Conservation (phyloP, 92 coral and sea anemone species). For the Heliopora coerulea region DNA sequence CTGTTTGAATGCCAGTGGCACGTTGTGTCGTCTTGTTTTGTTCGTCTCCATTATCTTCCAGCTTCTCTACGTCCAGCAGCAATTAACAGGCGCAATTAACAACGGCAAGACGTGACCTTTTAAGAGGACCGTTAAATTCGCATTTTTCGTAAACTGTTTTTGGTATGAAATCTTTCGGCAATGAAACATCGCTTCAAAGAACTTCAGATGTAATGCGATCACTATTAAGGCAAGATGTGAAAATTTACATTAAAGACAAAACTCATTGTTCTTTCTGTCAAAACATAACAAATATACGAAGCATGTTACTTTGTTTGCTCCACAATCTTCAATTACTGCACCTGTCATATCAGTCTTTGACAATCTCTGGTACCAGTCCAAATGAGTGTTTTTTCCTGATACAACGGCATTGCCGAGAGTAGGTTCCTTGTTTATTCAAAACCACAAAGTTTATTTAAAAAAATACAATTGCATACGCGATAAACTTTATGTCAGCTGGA, state of each 20-base stretch:
- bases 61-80: no score
- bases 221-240: conserved; percentile 25
- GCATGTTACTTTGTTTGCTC: conserved; percentile 31
- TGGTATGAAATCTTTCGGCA: no score
- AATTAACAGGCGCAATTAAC: no score
- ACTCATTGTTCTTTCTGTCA: conserved; percentile 11
- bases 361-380: conserved; percentile 19
- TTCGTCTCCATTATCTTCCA: no score
- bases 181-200: no score
- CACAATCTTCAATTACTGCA: conserved; percentile 19
- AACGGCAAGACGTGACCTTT: no score
- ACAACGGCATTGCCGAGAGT: not conserved
- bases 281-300: conserved; percentile 34
- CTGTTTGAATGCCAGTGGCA: no score
- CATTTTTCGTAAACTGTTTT: no score
- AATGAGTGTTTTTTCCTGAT: not conserved
- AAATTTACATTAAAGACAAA: conserved; percentile 6
- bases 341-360: not conserved
- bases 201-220: not conserved
- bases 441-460: not conserved
- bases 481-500: no score
- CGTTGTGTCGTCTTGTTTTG: no score
- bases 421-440: no score
- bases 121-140: no score
- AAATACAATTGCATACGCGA: not conserved